Evolutionary conservation across 2,113 vertebrate species (phyloP).

Genomic region (Phyllostomus discolor): DNA sequence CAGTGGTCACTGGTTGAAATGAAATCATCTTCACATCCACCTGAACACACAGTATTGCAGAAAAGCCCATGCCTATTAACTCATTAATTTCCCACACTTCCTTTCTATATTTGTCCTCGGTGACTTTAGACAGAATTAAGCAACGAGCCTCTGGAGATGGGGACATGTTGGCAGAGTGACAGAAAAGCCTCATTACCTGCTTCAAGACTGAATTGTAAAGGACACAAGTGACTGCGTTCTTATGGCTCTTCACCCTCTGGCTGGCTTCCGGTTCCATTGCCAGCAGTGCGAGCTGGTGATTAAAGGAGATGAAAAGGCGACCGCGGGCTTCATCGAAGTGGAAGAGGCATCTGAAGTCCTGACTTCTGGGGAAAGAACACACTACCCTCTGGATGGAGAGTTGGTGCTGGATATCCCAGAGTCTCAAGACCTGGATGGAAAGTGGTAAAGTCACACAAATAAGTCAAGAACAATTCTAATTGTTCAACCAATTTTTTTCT

Average conservation of each 20-base stretch:
- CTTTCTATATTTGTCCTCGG: background rate
- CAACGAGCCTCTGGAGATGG: background rate
- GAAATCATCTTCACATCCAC: background rate
- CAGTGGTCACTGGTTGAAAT: background rate
- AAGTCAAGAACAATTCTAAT: background rate
- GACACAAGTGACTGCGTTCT: slow-evolving; percentile 80
- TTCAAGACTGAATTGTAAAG: slow-evolving; percentile 77
- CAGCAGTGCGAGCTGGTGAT: slow-evolving; percentile 80
- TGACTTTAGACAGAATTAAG: background rate
- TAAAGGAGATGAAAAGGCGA: slow-evolving; percentile 73
- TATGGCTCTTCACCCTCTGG: slow-evolving; percentile 76
- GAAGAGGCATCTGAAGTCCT: slow-evolving; percentile 76
- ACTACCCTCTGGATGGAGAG: slow-evolving; percentile 77
- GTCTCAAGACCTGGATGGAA: slow-evolving; percentile 75
- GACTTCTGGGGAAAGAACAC: slow-evolving; percentile 73
- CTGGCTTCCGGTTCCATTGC: slow-evolving; percentile 71
- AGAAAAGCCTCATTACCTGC: slow-evolving; percentile 73
- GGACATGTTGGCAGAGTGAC: background rate
- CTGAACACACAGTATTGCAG: background rate
- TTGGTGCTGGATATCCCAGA: slow-evolving; percentile 78
- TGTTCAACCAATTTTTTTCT: background rate
- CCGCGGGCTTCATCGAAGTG: slow-evolving; percentile 76
- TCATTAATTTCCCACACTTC: background rate
- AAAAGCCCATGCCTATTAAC: background rate
- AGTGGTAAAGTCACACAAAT: background rate